phyloP scores from a whole-genome alignment of 2,113 vertebrate genomes.

The Drymodes brunneopygia region DNA sequence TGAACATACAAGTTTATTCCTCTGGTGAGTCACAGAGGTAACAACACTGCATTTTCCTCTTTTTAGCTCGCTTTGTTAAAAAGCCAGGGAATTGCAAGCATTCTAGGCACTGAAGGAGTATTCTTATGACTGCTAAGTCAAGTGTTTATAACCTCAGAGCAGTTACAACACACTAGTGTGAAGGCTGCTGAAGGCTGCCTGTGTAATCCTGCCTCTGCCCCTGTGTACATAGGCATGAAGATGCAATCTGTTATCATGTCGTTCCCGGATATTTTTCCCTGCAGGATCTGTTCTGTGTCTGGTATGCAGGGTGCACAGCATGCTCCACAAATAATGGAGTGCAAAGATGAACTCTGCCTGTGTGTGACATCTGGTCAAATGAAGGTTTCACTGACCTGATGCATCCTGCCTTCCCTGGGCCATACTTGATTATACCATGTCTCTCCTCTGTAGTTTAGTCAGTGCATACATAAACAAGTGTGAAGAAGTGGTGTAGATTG shows the following conservation, averaged over 20 bases:
- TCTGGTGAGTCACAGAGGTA: not conserved
- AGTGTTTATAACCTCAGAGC: not conserved
- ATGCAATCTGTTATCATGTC: not conserved
- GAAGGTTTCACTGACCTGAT: not conserved
- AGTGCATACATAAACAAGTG: not conserved
- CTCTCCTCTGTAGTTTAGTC: not conserved
- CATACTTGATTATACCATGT: not conserved
- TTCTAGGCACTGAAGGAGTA: not conserved
- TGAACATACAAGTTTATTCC: not conserved
- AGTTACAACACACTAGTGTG: not conserved
- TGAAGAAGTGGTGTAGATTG: not conserved
- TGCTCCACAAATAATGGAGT: not conserved
- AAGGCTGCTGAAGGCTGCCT: not conserved
- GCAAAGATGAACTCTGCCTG: not conserved
- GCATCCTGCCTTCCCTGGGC: not conserved
- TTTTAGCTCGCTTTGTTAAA: not conserved
- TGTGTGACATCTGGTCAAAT: not conserved
- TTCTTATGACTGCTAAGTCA: not conserved
- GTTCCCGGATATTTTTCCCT: not conserved
- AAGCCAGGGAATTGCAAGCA: not conserved
- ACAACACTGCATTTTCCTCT: not conserved
- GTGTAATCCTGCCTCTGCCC: not conserved
- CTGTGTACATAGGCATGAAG: not conserved
- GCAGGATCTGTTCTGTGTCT: not conserved
- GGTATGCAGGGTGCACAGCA: not conserved